phyloP scores from a whole-genome alignment of 2,888 invertebrate genomes.

The Beris morrisii region DNA sequence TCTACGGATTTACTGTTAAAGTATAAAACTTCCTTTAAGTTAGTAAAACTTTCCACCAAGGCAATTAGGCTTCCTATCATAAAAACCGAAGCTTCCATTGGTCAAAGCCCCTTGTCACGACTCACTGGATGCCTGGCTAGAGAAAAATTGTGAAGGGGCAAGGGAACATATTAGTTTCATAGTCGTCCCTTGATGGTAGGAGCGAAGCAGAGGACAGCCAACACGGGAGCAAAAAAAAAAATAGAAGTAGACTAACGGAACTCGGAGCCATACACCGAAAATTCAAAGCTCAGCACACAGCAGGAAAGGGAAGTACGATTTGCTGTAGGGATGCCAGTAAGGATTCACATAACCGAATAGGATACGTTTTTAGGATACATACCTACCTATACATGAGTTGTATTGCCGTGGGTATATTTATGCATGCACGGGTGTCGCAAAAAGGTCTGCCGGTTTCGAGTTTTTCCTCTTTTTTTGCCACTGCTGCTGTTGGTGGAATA shows the following conservation, averaged over 20 bases:
- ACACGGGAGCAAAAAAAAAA: neutral
- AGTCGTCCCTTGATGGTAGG: slow-evolving; percentile 16
- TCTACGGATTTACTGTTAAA: slow-evolving; percentile 13
- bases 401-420: slow-evolving; percentile 12
- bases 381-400: neutral
- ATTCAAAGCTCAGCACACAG: slow-evolving; percentile 2
- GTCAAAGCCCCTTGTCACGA: slow-evolving; percentile 5
- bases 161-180: neutral
- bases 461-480: slow-evolving; percentile 1
- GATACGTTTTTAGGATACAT: slow-evolving; percentile 9
- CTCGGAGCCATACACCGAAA: slow-evolving; percentile 4
- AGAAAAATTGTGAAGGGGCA: too few relatives aligned
- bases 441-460: slow-evolving; percentile 5
- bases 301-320: slow-evolving; percentile 5
- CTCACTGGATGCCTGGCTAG: too few relatives aligned
- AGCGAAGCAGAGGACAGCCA: neutral
- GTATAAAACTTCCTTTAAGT: slow-evolving; percentile 23
- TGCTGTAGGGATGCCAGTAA: slow-evolving; percentile 2
- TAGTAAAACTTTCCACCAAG: slow-evolving; percentile 25
- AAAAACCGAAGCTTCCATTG: slow-evolving; percentile 15
- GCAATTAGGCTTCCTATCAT: slow-evolving; percentile 24
- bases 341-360: slow-evolving; percentile 15
- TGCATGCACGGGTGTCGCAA: slow-evolving; percentile 7
- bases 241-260: too few relatives aligned
- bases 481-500: neutral